These are phyloP conservation scores for Philotrypesis tridentata DNA, from an alignment of 1,140 invertebrate species.

Conservation along the genomic window DNA sequence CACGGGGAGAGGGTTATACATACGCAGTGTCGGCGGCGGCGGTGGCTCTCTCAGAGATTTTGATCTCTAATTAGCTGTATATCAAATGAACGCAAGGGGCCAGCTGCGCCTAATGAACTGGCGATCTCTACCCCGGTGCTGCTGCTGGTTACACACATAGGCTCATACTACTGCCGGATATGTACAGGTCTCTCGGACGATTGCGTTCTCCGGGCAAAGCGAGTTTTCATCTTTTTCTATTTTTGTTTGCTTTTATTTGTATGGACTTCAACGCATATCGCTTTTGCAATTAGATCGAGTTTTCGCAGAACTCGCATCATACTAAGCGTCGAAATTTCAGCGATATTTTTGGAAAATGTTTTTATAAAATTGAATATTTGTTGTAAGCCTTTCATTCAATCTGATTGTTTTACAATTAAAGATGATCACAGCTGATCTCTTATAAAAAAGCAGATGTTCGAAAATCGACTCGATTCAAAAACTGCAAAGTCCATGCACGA, in stretches of 20 bases:
- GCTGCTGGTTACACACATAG: background rate
- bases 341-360: no score
- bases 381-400: no score
- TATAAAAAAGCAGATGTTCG: no score
- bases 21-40: background rate
- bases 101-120: constrained; percentile 23
- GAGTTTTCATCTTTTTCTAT: background rate
- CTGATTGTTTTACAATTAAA: no score
- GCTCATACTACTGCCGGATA: background rate
- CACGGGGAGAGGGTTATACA: background rate
- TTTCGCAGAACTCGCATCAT: background rate
- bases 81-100: constrained; percentile 63
- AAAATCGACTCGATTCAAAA: no score
- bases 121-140: constrained; percentile 20
- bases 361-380: no score
- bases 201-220: constrained; percentile 7
- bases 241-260: background rate
- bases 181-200: background rate
- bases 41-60: constrained; percentile 58
- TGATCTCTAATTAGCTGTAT: constrained; percentile 70
- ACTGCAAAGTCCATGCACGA: no score
- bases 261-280: no score
- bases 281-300: background rate
- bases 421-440: no score
- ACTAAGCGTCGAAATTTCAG: no score